Evolutionary conservation across 2,888 invertebrate genomes (phyloP), one percentile per base, ranked within the genome.

Genomic region (Strigamia maritima): DNA sequence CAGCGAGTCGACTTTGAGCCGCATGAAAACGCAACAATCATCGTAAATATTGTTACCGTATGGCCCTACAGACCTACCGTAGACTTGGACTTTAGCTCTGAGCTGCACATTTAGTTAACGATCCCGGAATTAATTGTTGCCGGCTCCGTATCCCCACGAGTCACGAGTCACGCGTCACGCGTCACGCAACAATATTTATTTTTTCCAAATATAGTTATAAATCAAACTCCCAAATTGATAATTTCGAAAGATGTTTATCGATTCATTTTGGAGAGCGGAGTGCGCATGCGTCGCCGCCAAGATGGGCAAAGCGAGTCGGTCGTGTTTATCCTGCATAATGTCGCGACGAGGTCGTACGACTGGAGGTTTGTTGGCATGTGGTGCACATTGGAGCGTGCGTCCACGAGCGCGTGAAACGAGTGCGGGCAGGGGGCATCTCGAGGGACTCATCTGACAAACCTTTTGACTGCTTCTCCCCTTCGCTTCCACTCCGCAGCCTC

Each of bases 331-430:
- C 65, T 65, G 65, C 65, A 65, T 65, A 65, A 65, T 65, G 65
- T 26, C 24, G 6, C 22, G 65, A 65, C 65, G 65, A 26, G 65
- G 65, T 26, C 26, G 65, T 24, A 3, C 26, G 65, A 65, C n/a
- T 49, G 28, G 38, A 31, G 75, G 35, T 31, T 35, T 31, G 38
- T 26, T 26, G 65, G 65, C 65, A 65, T 28, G 65, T 65, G 65
- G 10, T 26, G 65, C 28, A 60, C 60, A 60, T 7, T 60, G 60
- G 19, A 60, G 75, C 35, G 75, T 35, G 31, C 12, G 75, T 75
- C 38, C 75, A 75, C 75, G 31, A 35, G 22, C 75, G 75, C 75
- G 75, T 75, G 75, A 75, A 75, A 75, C 75, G 75, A 75, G 75
- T 35, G 38, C 75, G 75, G 75, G 14, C 38, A 35, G 31, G 35